A percentile compares a stretch with the other conserved stretches of the same genome.
Evolutionary conservation across 2,797 vertebrate species (phyloP).

Genomic region (Myotis daubentonii): DNA sequence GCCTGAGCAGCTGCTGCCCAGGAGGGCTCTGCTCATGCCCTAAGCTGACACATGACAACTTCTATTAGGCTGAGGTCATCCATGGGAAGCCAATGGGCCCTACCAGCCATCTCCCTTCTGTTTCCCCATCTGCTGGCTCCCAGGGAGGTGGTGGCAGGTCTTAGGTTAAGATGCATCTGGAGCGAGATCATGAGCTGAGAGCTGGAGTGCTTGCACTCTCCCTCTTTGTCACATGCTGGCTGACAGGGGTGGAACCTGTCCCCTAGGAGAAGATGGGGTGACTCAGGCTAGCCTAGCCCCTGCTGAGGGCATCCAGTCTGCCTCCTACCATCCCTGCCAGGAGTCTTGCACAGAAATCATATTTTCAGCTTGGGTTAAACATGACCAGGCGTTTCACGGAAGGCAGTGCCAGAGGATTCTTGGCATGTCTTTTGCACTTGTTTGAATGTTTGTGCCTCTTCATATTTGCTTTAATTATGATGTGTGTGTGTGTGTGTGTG

Average conservation of each 20-base stretch:
- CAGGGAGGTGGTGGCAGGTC: conserved; percentile 69
- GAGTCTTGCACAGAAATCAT: not conserved
- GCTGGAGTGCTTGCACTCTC: not conserved
- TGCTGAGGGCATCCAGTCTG: not conserved
- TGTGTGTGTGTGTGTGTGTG: not conserved
- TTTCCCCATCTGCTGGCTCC: conserved; percentile 78
- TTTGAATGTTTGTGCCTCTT: conserved; percentile 75
- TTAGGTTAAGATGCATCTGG: conserved; percentile 52
- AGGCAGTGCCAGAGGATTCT: conserved; percentile 61
- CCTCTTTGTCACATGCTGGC: conserved; percentile 49
- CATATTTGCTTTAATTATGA: conserved; percentile 35
- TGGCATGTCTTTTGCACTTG: conserved; percentile 67
- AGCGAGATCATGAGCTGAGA: not conserved
- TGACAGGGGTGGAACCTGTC: not conserved
- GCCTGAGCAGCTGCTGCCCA: conserved; percentile 68
- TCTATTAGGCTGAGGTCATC: conserved; percentile 80
- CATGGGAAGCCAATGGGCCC: conserved; percentile 62
- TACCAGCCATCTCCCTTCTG: conserved; percentile 79
- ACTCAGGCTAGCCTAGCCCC: not conserved
- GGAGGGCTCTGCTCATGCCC: conserved; percentile 60
- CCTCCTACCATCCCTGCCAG: not conserved
- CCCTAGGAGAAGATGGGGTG: conserved; percentile 29
- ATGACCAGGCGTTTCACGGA: conserved; percentile 51
- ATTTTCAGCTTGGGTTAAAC: conserved; percentile 54
- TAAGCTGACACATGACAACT: conserved; percentile 82